Base-by-base conservation (phyloP, 2,797 vertebrate species). In the Chromis chromis region DNA sequence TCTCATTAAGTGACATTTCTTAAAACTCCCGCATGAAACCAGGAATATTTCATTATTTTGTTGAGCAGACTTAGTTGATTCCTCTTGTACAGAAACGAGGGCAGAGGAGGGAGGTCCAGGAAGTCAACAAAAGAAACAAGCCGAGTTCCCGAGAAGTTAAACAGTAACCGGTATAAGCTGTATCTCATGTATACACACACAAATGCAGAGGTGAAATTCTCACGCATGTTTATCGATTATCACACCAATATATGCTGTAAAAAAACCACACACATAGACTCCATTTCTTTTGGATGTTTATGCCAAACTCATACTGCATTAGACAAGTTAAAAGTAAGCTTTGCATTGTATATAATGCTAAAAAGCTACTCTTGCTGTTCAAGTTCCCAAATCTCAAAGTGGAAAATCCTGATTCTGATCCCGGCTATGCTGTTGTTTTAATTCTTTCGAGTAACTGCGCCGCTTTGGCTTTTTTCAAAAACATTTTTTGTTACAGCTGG, bases 131-230 rank as follows among this genome's bases (percentile, higher is more conserved):
- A 65, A 54, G 16, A 71, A 61, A 52, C 46, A 59, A 53, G 7
- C 46, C 0, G n/a, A 31, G 49, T 42, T 66, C 50, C 50, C 13
- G 11, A 65, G 24, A 55, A 53, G 57, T 62, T 56, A 63, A 67
- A 49, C 42, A 44, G 42, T 44, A 44, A 44, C 42, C 17, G 6
- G 25, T 31, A 24, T 16, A n/a, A 44, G 19, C 10, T 44, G 50
- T 33, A n/a, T 55, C 63, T 58, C 42, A 40, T 17, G 4, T 1
- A 31, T 31, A 24, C n/a, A 33, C 3, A 52, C 17, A 63, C 42
- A 44, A 44, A 44, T n/a, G 22, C 6, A 55, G 12, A n/a, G 17
- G 6, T 64, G 16, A 17, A 16, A 19, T 44, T 44, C 52, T 16
- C 48, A n/a, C 22, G 42, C 6, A 14, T 44, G 40, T 36, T 36